Base-by-base conservation (phyloP, 2,113 vertebrate species). In the Cyanistes caeruleus region DNA sequence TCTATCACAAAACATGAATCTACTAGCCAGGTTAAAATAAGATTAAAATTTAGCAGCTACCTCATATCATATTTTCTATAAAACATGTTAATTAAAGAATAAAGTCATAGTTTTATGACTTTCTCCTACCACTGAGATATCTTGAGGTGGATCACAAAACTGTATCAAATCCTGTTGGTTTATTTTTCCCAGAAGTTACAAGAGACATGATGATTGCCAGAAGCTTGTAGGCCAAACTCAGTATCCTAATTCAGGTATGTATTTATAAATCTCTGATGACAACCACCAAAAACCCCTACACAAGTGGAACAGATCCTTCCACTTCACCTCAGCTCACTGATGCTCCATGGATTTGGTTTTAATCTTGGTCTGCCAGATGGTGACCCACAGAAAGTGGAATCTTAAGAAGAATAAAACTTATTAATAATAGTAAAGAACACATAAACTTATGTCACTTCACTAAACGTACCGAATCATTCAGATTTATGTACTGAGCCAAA, bases 191-290 rank as follows among this genome's bases (percentile, higher is more conserved):
- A 56, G 18, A 43, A 81, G 33, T 67, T 64, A 59, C 33, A 33
- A 0, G 1, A 82, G 31, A 72, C 19, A 22, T 13, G 21, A 81
- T 5, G 2, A 44, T 1, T 55, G 39, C 31, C 35, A 68, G 23
- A 82, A 72, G 25, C 56, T 80, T 41, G 22, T 13, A 35, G 35
- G 41, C 11, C 41, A 30, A 65, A 60, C 5, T 4, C 62, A 44
- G 52, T 16, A 53, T 60, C 74, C 63, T 48, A 55, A 48, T 64
- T 73, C 30, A 5, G 30, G 6, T 21, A 8, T 5, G 24, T 15
- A 41, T 41, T 70, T 52, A 55, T 11, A 83, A 67, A 55, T 63
- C 46, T 51, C 60, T 64, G 52, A 28, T 3, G n/a, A 58, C 21
- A 68, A 55, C 10, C 48, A 35, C 24, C 41, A 73, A 77, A 84